Base-by-base conservation (phyloP, 2,113 vertebrate genomes). In the Mastomys natalensis region DNA sequence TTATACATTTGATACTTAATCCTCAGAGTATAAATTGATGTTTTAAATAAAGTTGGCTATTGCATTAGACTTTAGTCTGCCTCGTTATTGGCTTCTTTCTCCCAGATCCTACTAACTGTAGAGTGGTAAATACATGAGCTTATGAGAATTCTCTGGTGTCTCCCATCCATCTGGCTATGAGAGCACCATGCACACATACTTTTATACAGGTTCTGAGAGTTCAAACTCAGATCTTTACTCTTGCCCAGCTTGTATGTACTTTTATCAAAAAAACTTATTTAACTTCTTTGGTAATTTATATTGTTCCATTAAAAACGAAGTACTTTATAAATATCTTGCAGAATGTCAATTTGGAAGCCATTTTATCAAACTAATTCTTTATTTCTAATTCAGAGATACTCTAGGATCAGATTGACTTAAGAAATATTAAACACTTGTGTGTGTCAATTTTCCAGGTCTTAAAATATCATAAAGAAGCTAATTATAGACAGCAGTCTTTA, bases 401-500 rank as follows among this genome's bases (percentile, higher is more conserved):
- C 21, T 60, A 82, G 37, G 58, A 40, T 82, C 24, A 60, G 53
- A 82, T 40, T 55, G 80, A 8, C 21, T 40, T 82, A 86, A 93
- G 16, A 77, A 89, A 78, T 66, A n/a, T 91, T 77, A 68, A 13
- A 93, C 48, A 51, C 48, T 51, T 74, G 48, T 22, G n/a, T 31
- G 74, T 89, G 21, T 88, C 15, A 58, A 86, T 95, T 81, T 90
- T 43, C 37, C 8, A 93, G 53, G 29, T 89, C 40, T 89, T 87
- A 89, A 96, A 97, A 93, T 94, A 82, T 90, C 51, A 60, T 17
- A 62, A 68, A 89, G 72, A 86, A 90, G 15, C 26, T 82, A 73
- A 86, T 89, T 93, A 45, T 95, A 89, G 58, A 81, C 21, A 58
- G 72, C 40, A 88, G 93, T 92, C 48, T 95, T 80, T 85, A 70